These are phyloP conservation scores for Hippopotamus amphibius DNA, from an alignment of 2,113 vertebrate genomes.

Conservation along the genomic window DNA sequence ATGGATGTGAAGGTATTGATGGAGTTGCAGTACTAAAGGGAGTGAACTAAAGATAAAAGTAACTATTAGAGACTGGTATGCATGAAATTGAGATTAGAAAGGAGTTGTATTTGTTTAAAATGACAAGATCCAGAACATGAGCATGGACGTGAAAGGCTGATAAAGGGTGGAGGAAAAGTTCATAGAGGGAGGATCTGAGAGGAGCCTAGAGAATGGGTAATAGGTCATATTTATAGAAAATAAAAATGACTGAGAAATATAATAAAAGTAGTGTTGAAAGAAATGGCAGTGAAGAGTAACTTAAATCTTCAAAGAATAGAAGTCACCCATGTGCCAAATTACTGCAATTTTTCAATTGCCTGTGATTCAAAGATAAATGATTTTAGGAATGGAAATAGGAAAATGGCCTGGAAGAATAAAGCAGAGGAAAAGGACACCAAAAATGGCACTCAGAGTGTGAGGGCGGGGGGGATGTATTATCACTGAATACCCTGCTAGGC, in stretches of 20 bases:
- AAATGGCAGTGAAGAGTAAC: background rate
- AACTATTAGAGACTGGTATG: background rate
- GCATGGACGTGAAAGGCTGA: background rate
- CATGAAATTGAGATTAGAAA: background rate
- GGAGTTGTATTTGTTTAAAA: background rate
- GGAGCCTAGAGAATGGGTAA: background rate
- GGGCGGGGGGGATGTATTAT: background rate
- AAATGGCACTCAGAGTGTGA: background rate
- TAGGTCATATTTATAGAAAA: background rate
- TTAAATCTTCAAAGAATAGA: background rate
- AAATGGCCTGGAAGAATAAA: background rate
- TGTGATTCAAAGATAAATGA: background rate
- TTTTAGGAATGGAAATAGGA: background rate
- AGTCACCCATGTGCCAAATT: background rate
- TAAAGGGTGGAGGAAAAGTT: background rate
- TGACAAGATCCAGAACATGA: background rate
- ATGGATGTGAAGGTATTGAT: background rate
- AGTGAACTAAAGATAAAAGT: background rate
- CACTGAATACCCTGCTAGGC: fast-evolving
- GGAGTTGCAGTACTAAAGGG: background rate
- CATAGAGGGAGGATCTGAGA: background rate
- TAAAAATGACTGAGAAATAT: background rate
- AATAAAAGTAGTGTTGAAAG: background rate
- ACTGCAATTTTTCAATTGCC: background rate
- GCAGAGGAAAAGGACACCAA: background rate